Evolutionary conservation across 1,140 invertebrate species (phyloP).

Genomic region (Drosophila asahinai): DNA sequence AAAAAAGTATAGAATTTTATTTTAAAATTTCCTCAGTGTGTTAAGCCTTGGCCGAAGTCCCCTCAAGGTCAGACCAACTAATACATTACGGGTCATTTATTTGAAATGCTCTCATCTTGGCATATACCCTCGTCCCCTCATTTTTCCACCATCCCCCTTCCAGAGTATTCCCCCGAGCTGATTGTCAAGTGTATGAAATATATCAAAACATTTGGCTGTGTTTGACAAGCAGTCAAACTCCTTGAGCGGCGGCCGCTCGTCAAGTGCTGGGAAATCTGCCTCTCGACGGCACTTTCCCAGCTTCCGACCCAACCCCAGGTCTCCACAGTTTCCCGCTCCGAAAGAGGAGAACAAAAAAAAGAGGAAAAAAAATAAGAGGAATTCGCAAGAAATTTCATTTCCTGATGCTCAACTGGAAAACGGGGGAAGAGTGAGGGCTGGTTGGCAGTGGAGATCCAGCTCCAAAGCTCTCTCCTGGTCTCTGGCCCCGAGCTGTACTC

Average conservation of each 20-base stretch:
- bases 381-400: conserved; percentile 81
- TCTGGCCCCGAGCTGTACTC: conserved; percentile 52
- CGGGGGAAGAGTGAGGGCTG: background rate
- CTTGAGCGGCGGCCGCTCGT: conserved; percentile 72
- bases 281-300: conserved; percentile 39
- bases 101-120: conserved; percentile 55
- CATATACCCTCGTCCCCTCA: background rate
- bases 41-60: conserved; percentile 26
- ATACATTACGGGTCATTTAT: conserved; percentile 75
- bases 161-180: conserved; percentile 23
- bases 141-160: background rate
- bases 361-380: conserved; percentile 45
- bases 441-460: background rate
- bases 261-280: conserved; percentile 57
- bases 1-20: too few relatives aligned
- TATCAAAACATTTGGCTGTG: conserved; percentile 79
- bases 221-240: conserved; percentile 80
- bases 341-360: conserved; percentile 36
- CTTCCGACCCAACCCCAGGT: conserved; percentile 4
- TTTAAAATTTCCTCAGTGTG: background rate
- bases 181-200: conserved; percentile 80
- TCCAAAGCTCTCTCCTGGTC: conserved; percentile 19
- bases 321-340: conserved; percentile 9
- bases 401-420: conserved; percentile 68
- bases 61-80: conserved; percentile 50